Percentiles rank a stretch among this genome's conserved stretches.
phyloP scores from a whole-genome alignment of 92 coral and sea anemone genomes.

The Palythoa grandiflora region DNA sequence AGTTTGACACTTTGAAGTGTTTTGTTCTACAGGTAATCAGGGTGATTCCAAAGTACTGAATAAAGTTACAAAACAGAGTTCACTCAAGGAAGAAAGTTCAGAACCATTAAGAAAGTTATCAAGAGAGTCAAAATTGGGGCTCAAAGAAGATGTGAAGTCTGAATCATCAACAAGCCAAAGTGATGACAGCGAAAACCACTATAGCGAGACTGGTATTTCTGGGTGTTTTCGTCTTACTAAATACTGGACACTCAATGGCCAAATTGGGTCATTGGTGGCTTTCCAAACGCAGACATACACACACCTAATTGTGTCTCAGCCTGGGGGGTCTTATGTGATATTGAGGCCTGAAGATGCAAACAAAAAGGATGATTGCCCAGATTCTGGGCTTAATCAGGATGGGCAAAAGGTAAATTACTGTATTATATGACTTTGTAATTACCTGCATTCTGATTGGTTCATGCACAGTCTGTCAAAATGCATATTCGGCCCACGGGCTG shows the following conservation, averaged over 20 bases:
- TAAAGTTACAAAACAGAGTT: constrained; percentile 17
- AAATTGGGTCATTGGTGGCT: constrained; percentile 84
- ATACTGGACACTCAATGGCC: constrained; percentile 81
- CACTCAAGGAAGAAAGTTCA: constrained; percentile 6
- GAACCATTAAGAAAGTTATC: constrained; percentile 15
- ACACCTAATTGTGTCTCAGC: constrained; percentile 90
- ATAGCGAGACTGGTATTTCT: background rate
- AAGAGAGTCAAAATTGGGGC: constrained; percentile 19
- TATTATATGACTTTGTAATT: too few species aligned
- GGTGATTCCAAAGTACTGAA: background rate
- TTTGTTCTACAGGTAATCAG: background rate
- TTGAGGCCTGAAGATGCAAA: constrained; percentile 66
- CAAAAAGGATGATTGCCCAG: constrained; percentile 38
- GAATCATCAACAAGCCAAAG: background rate
- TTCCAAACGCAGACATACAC: constrained; percentile 67
- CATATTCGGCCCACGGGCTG: too few species aligned
- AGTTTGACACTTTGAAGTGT: background rate
- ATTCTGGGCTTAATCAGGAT: background rate
- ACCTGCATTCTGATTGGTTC: too few species aligned
- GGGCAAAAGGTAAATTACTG: constrained; percentile 4
- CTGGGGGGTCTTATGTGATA: constrained; percentile 88
- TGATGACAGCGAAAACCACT: background rate
- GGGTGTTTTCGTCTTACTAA: constrained; percentile 62
- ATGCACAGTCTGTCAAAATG: too few species aligned
- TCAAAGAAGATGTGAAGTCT: background rate